Percentiles rank a stretch among this genome's conserved stretches.
Evolutionary conservation across 2,888 invertebrate genomes (phyloP).

Genomic region (Orthosia gothica): DNA sequence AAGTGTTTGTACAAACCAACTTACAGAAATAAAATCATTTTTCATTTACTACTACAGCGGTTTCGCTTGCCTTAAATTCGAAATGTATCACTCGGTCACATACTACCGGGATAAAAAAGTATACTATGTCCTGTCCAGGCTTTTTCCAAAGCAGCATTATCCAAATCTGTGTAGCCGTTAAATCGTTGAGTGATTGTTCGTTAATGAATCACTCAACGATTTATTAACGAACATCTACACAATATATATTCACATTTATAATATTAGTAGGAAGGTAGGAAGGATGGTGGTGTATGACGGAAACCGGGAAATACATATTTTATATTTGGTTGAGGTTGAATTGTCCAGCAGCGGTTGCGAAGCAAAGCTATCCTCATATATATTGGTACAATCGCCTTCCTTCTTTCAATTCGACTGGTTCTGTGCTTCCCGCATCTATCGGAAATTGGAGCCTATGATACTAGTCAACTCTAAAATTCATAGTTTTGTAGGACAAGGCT

Average conservation of each 20-base stretch:
- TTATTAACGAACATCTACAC: not conserved
- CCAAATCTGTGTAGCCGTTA: not conserved
- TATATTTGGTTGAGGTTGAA: not conserved
- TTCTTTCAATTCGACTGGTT: too few relatives aligned
- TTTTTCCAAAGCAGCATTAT: not conserved
- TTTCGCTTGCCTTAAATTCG: not conserved
- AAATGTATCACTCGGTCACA: not conserved
- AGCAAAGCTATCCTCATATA: not conserved
- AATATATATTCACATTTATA: not conserved
- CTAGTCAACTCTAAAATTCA: too few relatives aligned
- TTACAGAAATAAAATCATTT: too few relatives aligned
- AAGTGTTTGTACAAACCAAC: too few relatives aligned
- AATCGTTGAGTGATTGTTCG: not conserved
- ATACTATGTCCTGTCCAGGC: not conserved
- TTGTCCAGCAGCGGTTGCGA: not conserved
- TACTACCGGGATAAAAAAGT: not conserved
- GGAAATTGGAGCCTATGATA: too few relatives aligned
- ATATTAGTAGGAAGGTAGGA: not conserved
- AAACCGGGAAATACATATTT: not conserved
- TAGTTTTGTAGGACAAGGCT: too few relatives aligned
- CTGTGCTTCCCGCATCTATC: too few relatives aligned
- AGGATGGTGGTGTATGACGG: not conserved
- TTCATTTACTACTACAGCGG: not conserved
- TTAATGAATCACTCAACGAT: too few relatives aligned
- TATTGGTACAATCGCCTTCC: too few relatives aligned